These are phyloP conservation scores for Alethe castanea DNA, from an alignment of 2,113 vertebrate genomes.

Conservation along the genomic window DNA sequence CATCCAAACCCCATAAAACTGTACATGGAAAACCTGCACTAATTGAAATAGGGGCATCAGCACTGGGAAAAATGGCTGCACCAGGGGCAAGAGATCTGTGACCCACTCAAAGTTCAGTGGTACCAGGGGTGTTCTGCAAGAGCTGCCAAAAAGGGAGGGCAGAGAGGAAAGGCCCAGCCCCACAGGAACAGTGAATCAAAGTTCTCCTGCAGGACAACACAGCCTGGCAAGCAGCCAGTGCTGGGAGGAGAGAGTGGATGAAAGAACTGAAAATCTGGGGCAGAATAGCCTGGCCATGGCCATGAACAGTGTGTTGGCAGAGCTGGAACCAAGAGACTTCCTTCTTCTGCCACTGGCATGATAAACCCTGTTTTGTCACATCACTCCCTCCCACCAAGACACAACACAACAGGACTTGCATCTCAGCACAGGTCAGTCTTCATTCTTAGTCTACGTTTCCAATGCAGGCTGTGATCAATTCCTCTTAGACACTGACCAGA, in stretches of 20 bases:
- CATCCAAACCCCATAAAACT: neutral
- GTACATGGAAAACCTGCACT: neutral
- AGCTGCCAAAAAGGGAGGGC: neutral
- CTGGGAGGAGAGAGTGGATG: neutral
- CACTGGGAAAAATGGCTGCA: neutral
- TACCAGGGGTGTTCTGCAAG: neutral
- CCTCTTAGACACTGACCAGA: neutral
- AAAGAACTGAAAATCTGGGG: neutral
- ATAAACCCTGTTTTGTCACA: neutral
- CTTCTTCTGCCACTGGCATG: neutral
- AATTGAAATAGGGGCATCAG: neutral
- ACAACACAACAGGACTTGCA: neutral
- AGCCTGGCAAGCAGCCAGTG: neutral
- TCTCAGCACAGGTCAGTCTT: neutral
- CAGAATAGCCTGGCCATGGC: neutral
- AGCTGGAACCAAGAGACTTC: neutral
- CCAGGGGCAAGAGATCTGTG: neutral
- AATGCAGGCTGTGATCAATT: neutral
- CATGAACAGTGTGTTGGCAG: neutral
- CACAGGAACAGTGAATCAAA: neutral
- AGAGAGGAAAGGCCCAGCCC: neutral
- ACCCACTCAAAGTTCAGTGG: neutral
- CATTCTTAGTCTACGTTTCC: neutral
- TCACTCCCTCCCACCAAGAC: neutral
- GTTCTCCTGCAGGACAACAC: neutral